Base-by-base conservation (phyloP, 2,888 invertebrate genomes). In the Eupithecia insigniata region DNA sequence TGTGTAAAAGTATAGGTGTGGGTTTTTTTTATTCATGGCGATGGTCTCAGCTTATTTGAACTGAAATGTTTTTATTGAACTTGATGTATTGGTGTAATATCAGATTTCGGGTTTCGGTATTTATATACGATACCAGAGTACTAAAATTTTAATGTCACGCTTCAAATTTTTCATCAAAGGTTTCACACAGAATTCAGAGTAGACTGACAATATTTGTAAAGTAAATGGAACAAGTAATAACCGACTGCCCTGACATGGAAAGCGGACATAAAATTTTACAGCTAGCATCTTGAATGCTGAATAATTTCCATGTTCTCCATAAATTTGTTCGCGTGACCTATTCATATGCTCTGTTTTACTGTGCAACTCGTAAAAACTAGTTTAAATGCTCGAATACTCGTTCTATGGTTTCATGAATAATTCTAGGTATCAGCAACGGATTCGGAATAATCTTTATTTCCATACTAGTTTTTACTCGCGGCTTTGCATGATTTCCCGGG, bases 181-280 rank as follows among this genome's bases (percentile, higher is more conserved):
- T 51, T 8, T 22, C 22, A 10, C 10, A 51, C 10, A 22, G 10
- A 22, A 51, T 51, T 51, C 22, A 22, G 22, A 22, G 51, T 51
- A n/a, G 22, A 51, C 7, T 22, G 10, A 22, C 22, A 51, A 55
- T 26, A 55, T 55, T 26, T 12, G 12, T 26, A 55, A 26, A 55
- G 55, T 55, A 55, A 34, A n/a, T n/a, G 12, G n/a, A 62, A 18
- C 61, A 32, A 14, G 32, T 39, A 26, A 60, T 39, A 68, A 68
- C 70, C 60, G 55, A 32, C 62, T 34, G 62, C 67, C 69, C 72
- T 71, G 70, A 69, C 69, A 68, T 62, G 67, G 70, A 75, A 72
- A 75, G 71, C 74, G 69, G 70, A 69, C 70, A 76, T 79, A 78
- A 79, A 79, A 78, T 78, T 79, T 78, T 76, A 79, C 72, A 66